These are phyloP conservation scores for Chlorops oryzae DNA, from an alignment of 1,140 invertebrate species.

Conservation along the genomic window DNA sequence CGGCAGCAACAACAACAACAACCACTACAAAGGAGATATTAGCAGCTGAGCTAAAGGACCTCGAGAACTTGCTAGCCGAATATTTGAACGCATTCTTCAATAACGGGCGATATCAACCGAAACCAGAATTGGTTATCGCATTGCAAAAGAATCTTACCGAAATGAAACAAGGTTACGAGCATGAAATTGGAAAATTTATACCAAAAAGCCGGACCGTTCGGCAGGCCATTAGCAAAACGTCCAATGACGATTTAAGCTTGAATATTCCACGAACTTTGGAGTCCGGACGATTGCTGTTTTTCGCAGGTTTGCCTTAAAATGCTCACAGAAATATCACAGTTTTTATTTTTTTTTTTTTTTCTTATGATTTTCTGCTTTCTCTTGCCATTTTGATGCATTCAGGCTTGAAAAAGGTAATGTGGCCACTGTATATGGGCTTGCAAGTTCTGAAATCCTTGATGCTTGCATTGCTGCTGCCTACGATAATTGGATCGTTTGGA, in stretches of 20 bases:
- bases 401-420: constrained; percentile 70
- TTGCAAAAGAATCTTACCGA: constrained; percentile 31
- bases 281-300: constrained; percentile 52
- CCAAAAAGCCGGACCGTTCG: constrained; percentile 3
- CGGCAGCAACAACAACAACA: too few species aligned
- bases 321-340: not conserved
- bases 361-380: not conserved
- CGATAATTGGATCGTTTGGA: constrained; percentile 71
- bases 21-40: not conserved
- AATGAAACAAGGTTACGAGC: not conserved
- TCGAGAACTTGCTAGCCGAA: constrained; percentile 34
- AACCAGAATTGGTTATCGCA: constrained; percentile 32
- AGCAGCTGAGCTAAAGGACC: constrained; percentile 20
- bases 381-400: constrained; percentile 58
- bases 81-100: constrained; percentile 41
- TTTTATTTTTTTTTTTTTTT: constrained; percentile 9
- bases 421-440: constrained; percentile 68
- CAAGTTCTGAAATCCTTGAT: constrained; percentile 74
- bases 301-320: constrained; percentile 50
- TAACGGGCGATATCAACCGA: constrained; percentile 36
- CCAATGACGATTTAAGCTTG: constrained; percentile 16
- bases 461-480: constrained; percentile 73
- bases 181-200: not conserved
- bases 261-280: constrained; percentile 44
- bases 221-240: constrained; percentile 12